These are phyloP conservation scores for Diloba caeruleocephala DNA, from an alignment of 2,888 invertebrate genomes.

Conservation along the genomic window DNA sequence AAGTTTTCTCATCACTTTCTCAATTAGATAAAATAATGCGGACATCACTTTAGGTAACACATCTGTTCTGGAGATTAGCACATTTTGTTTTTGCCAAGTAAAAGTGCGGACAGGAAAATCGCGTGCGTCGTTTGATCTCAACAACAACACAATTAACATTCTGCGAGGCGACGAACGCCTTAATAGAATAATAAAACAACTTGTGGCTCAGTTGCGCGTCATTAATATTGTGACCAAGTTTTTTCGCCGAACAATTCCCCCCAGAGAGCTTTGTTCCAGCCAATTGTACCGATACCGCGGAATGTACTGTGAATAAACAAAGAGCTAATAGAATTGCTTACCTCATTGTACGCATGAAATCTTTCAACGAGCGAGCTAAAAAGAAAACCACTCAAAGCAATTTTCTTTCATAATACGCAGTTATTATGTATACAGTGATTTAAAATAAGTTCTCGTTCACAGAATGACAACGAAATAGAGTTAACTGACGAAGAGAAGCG, in stretches of 20 bases:
- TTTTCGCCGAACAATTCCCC: constrained; percentile 35
- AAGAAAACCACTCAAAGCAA: constrained; percentile 23
- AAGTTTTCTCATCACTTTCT: neutral
- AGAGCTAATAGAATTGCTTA: constrained; percentile 47
- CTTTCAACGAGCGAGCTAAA: constrained; percentile 24
- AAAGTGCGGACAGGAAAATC: constrained; percentile 16
- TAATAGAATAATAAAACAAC: constrained; percentile 71
- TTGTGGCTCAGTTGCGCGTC: constrained; percentile 41
- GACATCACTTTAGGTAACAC: constrained; percentile 10
- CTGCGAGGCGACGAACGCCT: constrained; percentile 51
- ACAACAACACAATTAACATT: constrained; percentile 68
- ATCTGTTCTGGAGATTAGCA: constrained; percentile 17
- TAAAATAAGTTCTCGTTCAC: constrained; percentile 27
- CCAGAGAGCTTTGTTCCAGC: constrained; percentile 42
- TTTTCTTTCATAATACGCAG: constrained; percentile 15
- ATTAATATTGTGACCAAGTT: constrained; percentile 40
- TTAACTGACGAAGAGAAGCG: constrained; percentile 89
- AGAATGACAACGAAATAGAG: constrained; percentile 83
- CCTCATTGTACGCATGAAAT: constrained; percentile 40
- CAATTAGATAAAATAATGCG: constrained; percentile 19
- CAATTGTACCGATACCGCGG: constrained; percentile 45
- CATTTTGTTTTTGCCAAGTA: constrained; percentile 17
- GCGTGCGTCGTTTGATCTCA: constrained; percentile 31
- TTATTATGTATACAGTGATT: constrained; percentile 7
- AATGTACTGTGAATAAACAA: constrained; percentile 42